phyloP scores from a whole-genome alignment of 2,797 vertebrate species.

The Intellagama lesueurii region DNA sequence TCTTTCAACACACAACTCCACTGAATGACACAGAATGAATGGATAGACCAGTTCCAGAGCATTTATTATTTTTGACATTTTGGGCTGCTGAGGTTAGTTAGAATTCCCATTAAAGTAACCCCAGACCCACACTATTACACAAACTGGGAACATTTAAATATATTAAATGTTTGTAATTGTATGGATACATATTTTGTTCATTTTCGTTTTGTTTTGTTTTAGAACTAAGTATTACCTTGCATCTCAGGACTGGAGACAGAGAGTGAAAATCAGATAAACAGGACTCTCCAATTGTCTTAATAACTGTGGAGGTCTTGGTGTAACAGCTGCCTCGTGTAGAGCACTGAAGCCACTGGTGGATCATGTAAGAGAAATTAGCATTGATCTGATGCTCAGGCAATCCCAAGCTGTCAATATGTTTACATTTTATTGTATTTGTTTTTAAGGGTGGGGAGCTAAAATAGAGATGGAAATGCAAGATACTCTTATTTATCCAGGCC shows the following conservation, averaged over 20 bases:
- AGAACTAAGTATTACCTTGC: background rate
- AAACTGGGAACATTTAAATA: slow-evolving; percentile 49
- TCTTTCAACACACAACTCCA: slow-evolving; percentile 12
- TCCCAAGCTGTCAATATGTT: slow-evolving; percentile 7
- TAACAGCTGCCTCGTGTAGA: background rate
- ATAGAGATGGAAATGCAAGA: background rate
- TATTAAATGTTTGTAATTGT: slow-evolving; percentile 24
- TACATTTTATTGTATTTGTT: background rate
- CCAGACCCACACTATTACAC: background rate
- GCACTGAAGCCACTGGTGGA: background rate
- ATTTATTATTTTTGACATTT: slow-evolving; percentile 12
- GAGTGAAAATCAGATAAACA: slow-evolving; percentile 1
- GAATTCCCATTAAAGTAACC: background rate
- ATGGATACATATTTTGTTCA: slow-evolving; percentile 37
- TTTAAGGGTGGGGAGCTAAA: background rate
- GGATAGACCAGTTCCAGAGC: background rate
- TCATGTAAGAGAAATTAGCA: background rate
- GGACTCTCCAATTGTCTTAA: slow-evolving; percentile 11
- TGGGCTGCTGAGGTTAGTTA: background rate
- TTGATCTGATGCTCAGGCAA: background rate
- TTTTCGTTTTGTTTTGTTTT: background rate
- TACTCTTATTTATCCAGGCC: background rate
- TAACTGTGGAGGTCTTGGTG: background rate
- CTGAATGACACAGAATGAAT: background rate
- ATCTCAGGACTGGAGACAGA: background rate